A percentile compares a stretch with the other conserved stretches of the same genome.
Conservation (phyloP, 2,113 vertebrate genomes). For the Gadus macrocephalus region DNA sequence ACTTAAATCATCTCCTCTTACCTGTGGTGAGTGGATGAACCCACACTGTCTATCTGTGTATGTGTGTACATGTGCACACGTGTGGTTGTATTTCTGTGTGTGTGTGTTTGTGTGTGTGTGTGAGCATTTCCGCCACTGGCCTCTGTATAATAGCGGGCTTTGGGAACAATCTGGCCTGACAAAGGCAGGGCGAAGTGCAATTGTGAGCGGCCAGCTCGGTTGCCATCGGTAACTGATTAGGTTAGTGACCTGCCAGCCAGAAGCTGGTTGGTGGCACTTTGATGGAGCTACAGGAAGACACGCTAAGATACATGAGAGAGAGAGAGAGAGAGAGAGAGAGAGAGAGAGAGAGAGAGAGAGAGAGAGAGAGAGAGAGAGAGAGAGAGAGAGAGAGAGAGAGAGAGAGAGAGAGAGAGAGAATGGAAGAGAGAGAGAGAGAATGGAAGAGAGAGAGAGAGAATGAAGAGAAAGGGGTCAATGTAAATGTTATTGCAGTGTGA, state of each 20-base stretch:
- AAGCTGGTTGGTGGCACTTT: conserved; percentile 33
- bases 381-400: conserved; percentile 29
- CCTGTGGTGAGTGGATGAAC: no score
- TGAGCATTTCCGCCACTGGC: conserved; percentile 56
- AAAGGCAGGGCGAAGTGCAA: conserved; percentile 51
- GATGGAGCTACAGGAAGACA: conserved; percentile 28
- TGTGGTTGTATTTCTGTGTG: not conserved
- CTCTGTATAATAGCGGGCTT: conserved; percentile 59
- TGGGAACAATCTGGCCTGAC: conserved; percentile 52
- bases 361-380: conserved; percentile 7
- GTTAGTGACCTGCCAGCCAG: conserved; percentile 69
- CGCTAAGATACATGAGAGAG: conserved; percentile 1
- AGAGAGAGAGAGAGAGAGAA: conserved; percentile 18
- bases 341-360: conserved; percentile 36
- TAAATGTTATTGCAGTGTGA: conserved; percentile 84
- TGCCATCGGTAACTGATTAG: conserved; percentile 76
- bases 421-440: not conserved
- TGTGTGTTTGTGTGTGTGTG: conserved; percentile 18
- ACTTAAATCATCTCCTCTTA: no score
- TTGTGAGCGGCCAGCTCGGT: conserved; percentile 57
- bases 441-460: conserved; percentile 19
- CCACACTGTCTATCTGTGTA: not conserved
- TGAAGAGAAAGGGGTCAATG: conserved; percentile 68
- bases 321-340: conserved; percentile 2
- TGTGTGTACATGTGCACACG: not conserved